Evolutionary conservation across 2,888 invertebrate genomes (phyloP).

Genomic region (Agrotis segetum): DNA sequence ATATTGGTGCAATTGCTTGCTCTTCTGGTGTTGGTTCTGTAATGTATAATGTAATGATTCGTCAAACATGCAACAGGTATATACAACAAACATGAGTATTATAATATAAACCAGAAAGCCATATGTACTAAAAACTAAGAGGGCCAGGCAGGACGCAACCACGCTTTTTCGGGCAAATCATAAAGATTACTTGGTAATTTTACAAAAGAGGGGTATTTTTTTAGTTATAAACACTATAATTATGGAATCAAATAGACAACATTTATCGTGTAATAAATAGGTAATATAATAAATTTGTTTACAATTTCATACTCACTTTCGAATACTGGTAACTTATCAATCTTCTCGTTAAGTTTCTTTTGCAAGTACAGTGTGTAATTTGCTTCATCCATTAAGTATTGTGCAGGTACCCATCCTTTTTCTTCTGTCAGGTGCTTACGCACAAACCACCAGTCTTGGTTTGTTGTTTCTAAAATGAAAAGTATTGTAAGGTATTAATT

Average conservation of each 20-base stretch:
- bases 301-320: slow-evolving; percentile 93
- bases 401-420: slow-evolving; percentile 98
- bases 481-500: not conserved
- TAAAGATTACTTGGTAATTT: not conserved
- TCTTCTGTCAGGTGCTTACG: slow-evolving; percentile 97
- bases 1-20: slow-evolving; percentile 95
- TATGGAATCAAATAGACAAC: not conserved
- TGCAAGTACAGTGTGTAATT: slow-evolving; percentile 96
- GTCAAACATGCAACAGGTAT: slow-evolving; percentile 42
- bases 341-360: slow-evolving; percentile 97
- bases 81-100: slow-evolving; percentile 23
- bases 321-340: slow-evolving; percentile 97
- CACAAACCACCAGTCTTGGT: slow-evolving; percentile 98
- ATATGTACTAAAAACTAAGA: slow-evolving; percentile 10
- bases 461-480: slow-evolving; percentile 92
- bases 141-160: slow-evolving; percentile 12
- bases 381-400: slow-evolving; percentile 95
- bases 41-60: slow-evolving; percentile 64
- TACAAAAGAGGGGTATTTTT: not conserved
- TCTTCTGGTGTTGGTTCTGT: slow-evolving; percentile 95
- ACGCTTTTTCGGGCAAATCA: slow-evolving; percentile 6
- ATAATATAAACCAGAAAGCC: slow-evolving; percentile 7
- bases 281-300: not conserved
- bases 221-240: not conserved
- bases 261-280: not conserved